Percentiles rank a stretch among this genome's conserved stretches.
Evolutionary conservation across 2,888 invertebrate species (phyloP).

Genomic region (Chironomus tentans): DNA sequence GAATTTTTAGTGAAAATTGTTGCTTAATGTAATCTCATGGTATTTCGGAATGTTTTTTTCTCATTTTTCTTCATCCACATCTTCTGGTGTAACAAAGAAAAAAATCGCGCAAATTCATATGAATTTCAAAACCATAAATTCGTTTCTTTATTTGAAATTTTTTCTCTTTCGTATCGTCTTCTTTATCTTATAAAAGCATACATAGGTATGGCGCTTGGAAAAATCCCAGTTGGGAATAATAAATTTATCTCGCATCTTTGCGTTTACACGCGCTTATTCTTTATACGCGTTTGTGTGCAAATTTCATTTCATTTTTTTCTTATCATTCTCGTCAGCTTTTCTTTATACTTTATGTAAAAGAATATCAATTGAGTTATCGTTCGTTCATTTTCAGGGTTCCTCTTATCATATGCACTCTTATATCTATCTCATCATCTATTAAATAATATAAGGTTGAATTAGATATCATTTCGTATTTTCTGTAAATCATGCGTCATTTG

Average conservation of each 20-base stretch:
- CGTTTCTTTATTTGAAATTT: constrained; percentile 17
- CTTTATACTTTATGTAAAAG: too few species aligned
- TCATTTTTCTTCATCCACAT: background rate
- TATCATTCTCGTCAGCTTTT: too few species aligned
- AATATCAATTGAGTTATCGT: too few species aligned
- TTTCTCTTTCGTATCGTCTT: background rate
- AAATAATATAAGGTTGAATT: too few species aligned
- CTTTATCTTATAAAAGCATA: background rate
- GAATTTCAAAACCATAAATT: constrained; percentile 24
- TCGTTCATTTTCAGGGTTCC: too few species aligned
- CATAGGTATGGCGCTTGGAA: background rate
- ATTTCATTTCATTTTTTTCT: background rate
- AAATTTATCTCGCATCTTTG: background rate
- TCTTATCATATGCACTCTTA: too few species aligned
- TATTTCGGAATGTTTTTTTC: too few species aligned
- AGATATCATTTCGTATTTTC: too few species aligned
- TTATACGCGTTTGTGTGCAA: background rate
- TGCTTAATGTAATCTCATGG: background rate
- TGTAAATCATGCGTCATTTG: too few species aligned
- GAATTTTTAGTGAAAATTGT: background rate
- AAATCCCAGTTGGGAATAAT: background rate
- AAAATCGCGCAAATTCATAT: background rate
- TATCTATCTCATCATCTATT: too few species aligned
- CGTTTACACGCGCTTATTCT: background rate
- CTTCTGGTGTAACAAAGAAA: background rate